A percentile compares a stretch with the other conserved stretches of the same genome.
phyloP scores from a whole-genome alignment of 1,140 invertebrate species.

The Episyrphus balteatus region DNA sequence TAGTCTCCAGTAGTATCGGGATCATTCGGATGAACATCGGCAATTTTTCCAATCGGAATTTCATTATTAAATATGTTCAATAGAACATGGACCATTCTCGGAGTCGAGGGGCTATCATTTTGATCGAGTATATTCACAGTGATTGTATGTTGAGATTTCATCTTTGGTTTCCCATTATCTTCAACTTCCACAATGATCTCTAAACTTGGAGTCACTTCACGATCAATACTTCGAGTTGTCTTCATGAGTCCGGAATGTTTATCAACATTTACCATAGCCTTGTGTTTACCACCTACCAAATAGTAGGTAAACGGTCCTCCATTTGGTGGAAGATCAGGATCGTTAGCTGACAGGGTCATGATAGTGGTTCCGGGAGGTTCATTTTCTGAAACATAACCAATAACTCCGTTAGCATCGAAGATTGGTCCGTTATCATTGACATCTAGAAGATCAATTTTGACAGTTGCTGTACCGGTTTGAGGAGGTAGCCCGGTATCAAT shows the following conservation, averaged over 20 bases:
- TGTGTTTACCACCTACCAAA: slow-evolving; percentile 65
- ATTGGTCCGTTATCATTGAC: slow-evolving; percentile 89
- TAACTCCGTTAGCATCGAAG: slow-evolving; percentile 58
- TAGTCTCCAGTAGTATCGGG: slow-evolving; percentile 78
- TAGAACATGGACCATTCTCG: slow-evolving; percentile 69
- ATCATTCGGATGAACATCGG: slow-evolving; percentile 84
- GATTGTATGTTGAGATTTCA: slow-evolving; percentile 66
- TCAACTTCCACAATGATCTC: slow-evolving; percentile 72
- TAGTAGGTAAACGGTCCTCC: slow-evolving; percentile 79
- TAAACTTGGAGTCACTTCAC: slow-evolving; percentile 65
- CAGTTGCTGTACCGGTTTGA: slow-evolving; percentile 74
- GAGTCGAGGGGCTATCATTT: slow-evolving; percentile 82
- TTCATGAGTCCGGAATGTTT: slow-evolving; percentile 67
- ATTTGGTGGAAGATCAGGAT: slow-evolving; percentile 85
- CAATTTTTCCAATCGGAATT: slow-evolving; percentile 67
- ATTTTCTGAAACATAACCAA: slow-evolving; percentile 77
- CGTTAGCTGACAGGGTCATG: slow-evolving; percentile 71
- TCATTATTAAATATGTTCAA: slow-evolving; percentile 66
- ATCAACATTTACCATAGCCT: slow-evolving; percentile 64
- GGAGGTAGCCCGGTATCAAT: slow-evolving; percentile 80
- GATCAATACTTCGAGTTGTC: slow-evolving; percentile 67
- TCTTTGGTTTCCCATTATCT: slow-evolving; percentile 75
- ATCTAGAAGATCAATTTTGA: slow-evolving; percentile 60
- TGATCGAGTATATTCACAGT: slow-evolving; percentile 72
- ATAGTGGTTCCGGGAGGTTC: slow-evolving; percentile 74